A percentile compares a stretch with the other conserved stretches of the same genome.
Evolutionary conservation across 2,888 invertebrate genomes (phyloP).

Genomic region (Pseudoips prasinana): DNA sequence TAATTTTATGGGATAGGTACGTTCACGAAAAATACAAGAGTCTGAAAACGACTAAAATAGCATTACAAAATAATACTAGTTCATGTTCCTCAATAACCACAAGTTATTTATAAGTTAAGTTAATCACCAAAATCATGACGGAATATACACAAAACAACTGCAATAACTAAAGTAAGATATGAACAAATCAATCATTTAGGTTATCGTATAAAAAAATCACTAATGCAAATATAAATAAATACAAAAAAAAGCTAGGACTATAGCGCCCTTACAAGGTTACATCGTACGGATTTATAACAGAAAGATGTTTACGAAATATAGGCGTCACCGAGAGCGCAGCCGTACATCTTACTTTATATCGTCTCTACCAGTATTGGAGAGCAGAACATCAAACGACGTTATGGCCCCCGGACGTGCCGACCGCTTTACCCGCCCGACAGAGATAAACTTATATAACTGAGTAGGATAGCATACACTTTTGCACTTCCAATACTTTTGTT

Average conservation of each 20-base stretch:
- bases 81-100: no score
- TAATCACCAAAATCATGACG: no score
- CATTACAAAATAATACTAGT: no score
- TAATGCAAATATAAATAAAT: no score
- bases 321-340: slow-evolving; percentile 80
- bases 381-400: slow-evolving; percentile 81
- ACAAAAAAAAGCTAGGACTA: slow-evolving; percentile 29
- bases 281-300: slow-evolving; percentile 64
- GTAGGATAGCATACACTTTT: slow-evolving; percentile 59
- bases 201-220: no score
- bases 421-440: slow-evolving; percentile 55
- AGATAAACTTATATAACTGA: slow-evolving; percentile 55
- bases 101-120: no score
- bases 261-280: slow-evolving; percentile 66
- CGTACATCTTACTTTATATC: slow-evolving; percentile 78
- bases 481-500: slow-evolving; percentile 72
- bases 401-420: slow-evolving; percentile 78
- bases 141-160: no score
- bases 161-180: no score
- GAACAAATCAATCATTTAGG: no score
- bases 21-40: no score
- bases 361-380: slow-evolving; percentile 79
- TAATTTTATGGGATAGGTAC: no score
- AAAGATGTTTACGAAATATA: slow-evolving; percentile 81
- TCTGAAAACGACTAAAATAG: no score